These are phyloP conservation scores for Aptenodytes patagonicus DNA, from an alignment of 2,113 vertebrate species.

Conservation along the genomic window DNA sequence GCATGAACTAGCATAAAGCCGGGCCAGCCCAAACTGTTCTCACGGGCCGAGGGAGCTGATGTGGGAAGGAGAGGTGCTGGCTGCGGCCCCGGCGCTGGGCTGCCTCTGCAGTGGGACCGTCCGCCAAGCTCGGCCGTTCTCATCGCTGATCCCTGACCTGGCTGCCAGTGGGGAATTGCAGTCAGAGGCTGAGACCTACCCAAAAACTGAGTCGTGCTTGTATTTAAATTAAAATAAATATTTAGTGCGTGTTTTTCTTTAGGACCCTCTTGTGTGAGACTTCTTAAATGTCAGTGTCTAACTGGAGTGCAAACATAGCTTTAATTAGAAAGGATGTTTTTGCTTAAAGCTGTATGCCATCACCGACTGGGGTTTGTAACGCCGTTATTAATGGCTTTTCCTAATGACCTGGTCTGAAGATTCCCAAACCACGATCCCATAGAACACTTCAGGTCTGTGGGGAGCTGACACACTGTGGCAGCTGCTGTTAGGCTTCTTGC, in stretches of 20 bases:
- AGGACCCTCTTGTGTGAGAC: conserved; percentile 14
- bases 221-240: conserved; percentile 52
- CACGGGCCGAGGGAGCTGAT: not conserved
- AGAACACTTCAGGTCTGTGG: not conserved
- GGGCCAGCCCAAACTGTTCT: conserved; percentile 15
- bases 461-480: not conserved
- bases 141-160: conserved; percentile 21
- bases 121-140: conserved; percentile 19
- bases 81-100: not conserved
- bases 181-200: not conserved
- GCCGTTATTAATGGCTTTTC: not conserved
- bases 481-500: not conserved
- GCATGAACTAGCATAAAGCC: not conserved
- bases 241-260: conserved; percentile 11
- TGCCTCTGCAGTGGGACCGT: not conserved
- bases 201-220: conserved; percentile 25
- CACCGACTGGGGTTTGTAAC: not conserved
- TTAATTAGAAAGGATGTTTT: conserved; percentile 12
- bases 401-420: not conserved
- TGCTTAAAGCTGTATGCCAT: not conserved
- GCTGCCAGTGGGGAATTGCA: not conserved
- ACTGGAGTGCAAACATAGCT: conserved; percentile 35
- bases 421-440: not conserved
- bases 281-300: conserved; percentile 46
- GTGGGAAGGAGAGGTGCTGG: conserved; percentile 24